A percentile compares a stretch with the other conserved stretches of the same genome.
Evolutionary conservation across 1,140 invertebrate species (phyloP).

Genomic region (Leptinotarsa defecta): DNA sequence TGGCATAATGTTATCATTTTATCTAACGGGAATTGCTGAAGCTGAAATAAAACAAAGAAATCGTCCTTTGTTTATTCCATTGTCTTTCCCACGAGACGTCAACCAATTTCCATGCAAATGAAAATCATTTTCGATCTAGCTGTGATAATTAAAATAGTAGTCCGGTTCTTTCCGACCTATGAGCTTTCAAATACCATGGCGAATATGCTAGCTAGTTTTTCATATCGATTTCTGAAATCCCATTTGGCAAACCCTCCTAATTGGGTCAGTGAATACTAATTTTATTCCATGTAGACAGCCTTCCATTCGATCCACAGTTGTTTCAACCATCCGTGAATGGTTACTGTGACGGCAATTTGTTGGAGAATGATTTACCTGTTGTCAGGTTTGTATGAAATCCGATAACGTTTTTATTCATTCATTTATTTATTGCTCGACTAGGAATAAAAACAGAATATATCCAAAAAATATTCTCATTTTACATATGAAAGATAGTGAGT

Average conservation of each 20-base stretch:
- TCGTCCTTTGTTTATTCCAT: too few species aligned
- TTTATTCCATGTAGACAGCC: slow-evolving; percentile 4
- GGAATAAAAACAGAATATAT: too few species aligned
- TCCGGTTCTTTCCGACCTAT: background rate
- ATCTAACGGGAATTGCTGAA: too few species aligned
- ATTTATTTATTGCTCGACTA: too few species aligned
- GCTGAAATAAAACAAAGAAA: too few species aligned
- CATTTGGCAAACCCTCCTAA: slow-evolving; percentile 11
- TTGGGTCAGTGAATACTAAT: slow-evolving; percentile 12
- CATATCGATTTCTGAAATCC: slow-evolving; percentile 10
- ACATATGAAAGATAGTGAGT: too few species aligned
- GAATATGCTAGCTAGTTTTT: slow-evolving; percentile 1
- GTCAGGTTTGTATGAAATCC: background rate
- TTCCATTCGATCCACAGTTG: background rate
- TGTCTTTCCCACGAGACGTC: background rate
- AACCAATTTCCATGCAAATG: background rate
- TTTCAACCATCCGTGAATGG: background rate
- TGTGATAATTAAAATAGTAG: background rate
- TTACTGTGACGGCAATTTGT: background rate
- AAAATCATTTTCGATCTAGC: background rate
- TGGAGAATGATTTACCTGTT: background rate
- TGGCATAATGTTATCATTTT: too few species aligned
- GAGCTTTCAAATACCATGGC: background rate
- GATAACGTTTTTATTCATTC: too few species aligned
- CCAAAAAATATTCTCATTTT: too few species aligned